phyloP scores from a whole-genome alignment of 2,888 invertebrate genomes.

The Ephialtes manifestator region DNA sequence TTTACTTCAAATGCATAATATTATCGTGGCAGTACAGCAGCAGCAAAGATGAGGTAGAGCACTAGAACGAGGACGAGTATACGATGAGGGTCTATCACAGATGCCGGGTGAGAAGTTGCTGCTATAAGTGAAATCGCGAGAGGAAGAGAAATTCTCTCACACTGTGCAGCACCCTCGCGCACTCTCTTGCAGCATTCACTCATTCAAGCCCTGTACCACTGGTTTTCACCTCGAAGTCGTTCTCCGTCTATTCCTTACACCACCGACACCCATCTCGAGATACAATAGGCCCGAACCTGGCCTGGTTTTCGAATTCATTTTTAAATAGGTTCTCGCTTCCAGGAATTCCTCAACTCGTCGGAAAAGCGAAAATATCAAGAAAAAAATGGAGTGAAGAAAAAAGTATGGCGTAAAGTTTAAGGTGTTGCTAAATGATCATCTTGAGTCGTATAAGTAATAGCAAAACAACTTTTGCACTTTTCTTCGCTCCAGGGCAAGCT shows the following conservation, averaged over 20 bases:
- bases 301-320: constrained; percentile 70
- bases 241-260: constrained; percentile 46
- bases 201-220: constrained; percentile 50
- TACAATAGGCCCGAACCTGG: constrained; percentile 65
- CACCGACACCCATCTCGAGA: constrained; percentile 64
- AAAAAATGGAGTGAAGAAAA: not conserved
- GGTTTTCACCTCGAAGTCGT: constrained; percentile 49
- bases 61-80: constrained; percentile 52
- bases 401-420: not conserved
- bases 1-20: constrained; percentile 73
- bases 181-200: constrained; percentile 51
- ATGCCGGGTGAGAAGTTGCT: constrained; percentile 64
- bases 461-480: not conserved
- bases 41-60: constrained; percentile 54
- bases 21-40: constrained; percentile 60
- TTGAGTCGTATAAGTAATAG: not conserved
- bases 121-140: constrained; percentile 33
- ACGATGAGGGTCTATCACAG: constrained; percentile 53
- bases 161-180: constrained; percentile 37
- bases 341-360: constrained; percentile 16
- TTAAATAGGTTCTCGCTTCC: constrained; percentile 59
- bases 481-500: not conserved
- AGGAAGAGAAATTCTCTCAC: constrained; percentile 51
- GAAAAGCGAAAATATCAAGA: not conserved
- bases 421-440: constrained; percentile 11